A percentile compares a stretch with the other conserved stretches of the same genome.
Conservation (phyloP, 1,140 invertebrate genomes). For the Drosophila mauritiana region DNA sequence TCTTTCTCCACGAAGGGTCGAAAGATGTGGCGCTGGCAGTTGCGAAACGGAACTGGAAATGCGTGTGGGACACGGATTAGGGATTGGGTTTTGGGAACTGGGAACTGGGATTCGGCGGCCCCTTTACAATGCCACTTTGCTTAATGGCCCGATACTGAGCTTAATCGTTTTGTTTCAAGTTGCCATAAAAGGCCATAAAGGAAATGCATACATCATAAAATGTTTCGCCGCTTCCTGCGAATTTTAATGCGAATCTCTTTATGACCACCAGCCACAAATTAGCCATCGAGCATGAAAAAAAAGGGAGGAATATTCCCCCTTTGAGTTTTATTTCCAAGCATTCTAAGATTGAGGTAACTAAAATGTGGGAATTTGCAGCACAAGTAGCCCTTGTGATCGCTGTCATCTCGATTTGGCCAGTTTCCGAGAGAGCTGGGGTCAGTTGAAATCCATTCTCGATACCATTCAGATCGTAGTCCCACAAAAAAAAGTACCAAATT, state of each 20-base stretch:
- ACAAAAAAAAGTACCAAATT: neutral
- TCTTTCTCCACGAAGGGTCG: neutral
- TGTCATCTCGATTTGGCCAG: neutral
- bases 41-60: neutral
- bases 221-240: neutral
- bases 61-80: too few relatives aligned
- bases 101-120: neutral
- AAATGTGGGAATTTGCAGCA: too few relatives aligned
- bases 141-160: constrained; percentile 24
- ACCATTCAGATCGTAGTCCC: constrained; percentile 1
- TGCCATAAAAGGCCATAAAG: constrained; percentile 4
- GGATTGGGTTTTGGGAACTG: neutral
- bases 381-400: neutral
- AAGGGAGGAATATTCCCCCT: neutral
- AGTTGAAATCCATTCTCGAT: constrained; percentile 9
- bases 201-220: constrained; percentile 25
- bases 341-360: neutral
- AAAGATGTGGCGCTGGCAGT: neutral
- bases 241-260: constrained; percentile 15
- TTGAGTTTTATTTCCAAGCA: neutral
- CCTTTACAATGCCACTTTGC: constrained; percentile 22
- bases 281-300: neutral
- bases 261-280: constrained; percentile 17
- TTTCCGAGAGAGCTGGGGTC: neutral
- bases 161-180: constrained; percentile 22